Conservation (phyloP, 2,888 invertebrate species). For the Xanthia togata region DNA sequence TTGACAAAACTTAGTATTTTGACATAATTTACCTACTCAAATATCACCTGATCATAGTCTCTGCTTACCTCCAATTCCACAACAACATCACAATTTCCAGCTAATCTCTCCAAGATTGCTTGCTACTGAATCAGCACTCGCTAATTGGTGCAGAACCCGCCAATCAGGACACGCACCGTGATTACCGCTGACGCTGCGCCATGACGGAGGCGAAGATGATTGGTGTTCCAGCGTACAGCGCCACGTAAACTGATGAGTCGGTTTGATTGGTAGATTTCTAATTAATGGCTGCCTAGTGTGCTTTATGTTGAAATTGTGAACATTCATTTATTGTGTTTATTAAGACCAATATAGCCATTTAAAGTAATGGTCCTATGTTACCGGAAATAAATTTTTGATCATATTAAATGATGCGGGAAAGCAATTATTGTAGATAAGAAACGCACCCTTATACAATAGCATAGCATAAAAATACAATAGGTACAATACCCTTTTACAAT, state of each 20-base stretch:
- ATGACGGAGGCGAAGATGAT: conserved; percentile 45
- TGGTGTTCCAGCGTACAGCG: conserved; percentile 25
- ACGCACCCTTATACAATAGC: neutral
- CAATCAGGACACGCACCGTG: conserved; percentile 53
- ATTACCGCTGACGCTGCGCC: conserved; percentile 56
- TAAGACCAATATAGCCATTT: neutral
- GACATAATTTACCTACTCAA: neutral
- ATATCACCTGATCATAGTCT: neutral
- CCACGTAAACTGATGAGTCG: conserved; percentile 37
- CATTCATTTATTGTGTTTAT: neutral
- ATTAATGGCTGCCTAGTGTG: conserved; percentile 12
- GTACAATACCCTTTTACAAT: neutral
- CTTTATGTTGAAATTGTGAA: neutral
- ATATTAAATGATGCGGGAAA: neutral
- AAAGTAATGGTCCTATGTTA: neutral
- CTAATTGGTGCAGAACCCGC: conserved; percentile 51
- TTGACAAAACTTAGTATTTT: neutral
- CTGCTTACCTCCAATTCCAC: neutral
- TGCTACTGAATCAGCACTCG: conserved; percentile 40
- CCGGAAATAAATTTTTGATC: neutral
- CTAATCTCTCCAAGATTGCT: conserved; percentile 34
- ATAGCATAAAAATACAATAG: neutral
- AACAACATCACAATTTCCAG: conserved; percentile 15
- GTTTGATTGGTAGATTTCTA: conserved; percentile 37
- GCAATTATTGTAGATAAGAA: neutral